Evolutionary conservation across 2,888 invertebrate species (phyloP), one percentile per base, ranked within the genome.

Genomic region (Watsonalla binaria): DNA sequence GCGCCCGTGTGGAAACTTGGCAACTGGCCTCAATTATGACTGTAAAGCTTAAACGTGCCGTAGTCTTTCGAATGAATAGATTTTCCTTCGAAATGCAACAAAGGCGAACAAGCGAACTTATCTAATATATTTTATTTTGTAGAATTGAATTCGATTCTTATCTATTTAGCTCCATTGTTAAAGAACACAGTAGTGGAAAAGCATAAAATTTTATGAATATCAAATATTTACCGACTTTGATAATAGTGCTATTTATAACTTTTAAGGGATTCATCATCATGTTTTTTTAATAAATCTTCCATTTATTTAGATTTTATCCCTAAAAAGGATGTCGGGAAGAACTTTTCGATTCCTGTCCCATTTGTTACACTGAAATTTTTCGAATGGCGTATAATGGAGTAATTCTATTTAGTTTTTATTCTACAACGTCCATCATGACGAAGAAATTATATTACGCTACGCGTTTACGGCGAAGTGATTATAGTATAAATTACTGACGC

Each of bases 1-100:
- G 55, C 61, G 65, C 58, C 64, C 61, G 63, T 77, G 74, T 76
- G 65, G 75, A 74, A 86, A 85, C 76, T 82, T 79, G 56, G 58
- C 69, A 66, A 70, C 65, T 64, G 69, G 64, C 72, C 72, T 63
- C 66, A 68, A 71, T 75, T 74, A 70, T 64, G 69, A 69, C 63
- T 68, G 66, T 76, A 69, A 80, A 80, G 71, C 82, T 77, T 78
- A 72, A 75, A 70, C 63, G 60, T 51, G 49, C 65, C 63, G 60
- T 69, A 80, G 81, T 80, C 63, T 66, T 74, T 59, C 52, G 59
- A 80, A 76, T 51, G 49, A 39, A 54, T 62, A 70, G 75, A 72
- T 55, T 47, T 63, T 51, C 59, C 57, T 42, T 42, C 42, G 11
- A 11, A 42, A 42, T 11, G 42, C 42, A 42, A 42, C 42, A 42